phyloP scores from a whole-genome alignment of 2,888 invertebrate species.

The Cenopis cana region DNA sequence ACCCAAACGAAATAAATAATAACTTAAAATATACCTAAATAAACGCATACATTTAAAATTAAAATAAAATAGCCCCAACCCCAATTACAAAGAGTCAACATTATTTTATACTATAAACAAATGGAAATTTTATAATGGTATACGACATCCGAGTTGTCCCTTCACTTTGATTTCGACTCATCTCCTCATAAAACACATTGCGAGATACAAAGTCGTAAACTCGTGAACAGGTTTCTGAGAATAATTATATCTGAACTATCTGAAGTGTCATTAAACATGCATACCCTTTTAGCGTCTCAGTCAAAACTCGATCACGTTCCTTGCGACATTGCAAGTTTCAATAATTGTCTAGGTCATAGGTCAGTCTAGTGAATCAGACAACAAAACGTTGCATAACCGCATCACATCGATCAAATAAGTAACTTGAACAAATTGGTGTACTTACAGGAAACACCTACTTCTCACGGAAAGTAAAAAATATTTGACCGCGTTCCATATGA shows the following conservation, averaged over 20 bases:
- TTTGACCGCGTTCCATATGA: constrained; percentile 6
- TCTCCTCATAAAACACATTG: constrained; percentile 29
- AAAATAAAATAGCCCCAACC: no score
- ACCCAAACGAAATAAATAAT: no score
- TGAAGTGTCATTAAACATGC: constrained; percentile 13
- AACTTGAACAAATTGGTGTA: constrained; percentile 44
- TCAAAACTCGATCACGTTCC: constrained; percentile 38
- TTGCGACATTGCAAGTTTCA: constrained; percentile 45
- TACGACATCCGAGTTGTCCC: constrained; percentile 1
- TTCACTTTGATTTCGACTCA: constrained; percentile 27
- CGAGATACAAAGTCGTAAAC: constrained; percentile 24
- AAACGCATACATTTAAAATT: no score
- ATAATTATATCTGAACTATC: constrained; percentile 29
- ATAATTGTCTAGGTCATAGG: constrained; percentile 49
- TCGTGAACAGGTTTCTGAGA: constrained; percentile 19
- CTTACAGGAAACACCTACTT: constrained; percentile 32
- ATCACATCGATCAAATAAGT: constrained; percentile 48
- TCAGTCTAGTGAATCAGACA: constrained; percentile 48
- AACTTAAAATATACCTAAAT: no score
- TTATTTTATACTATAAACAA: not conserved
- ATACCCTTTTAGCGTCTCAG: constrained; percentile 29
- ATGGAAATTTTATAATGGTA: constrained; percentile 1
- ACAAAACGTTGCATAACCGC: constrained; percentile 49
- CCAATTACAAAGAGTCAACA: not conserved
- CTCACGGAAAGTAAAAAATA: constrained; percentile 29